Evolutionary conservation across 1,140 invertebrate genomes (phyloP).

Genomic region (Drosophila triauraria): DNA sequence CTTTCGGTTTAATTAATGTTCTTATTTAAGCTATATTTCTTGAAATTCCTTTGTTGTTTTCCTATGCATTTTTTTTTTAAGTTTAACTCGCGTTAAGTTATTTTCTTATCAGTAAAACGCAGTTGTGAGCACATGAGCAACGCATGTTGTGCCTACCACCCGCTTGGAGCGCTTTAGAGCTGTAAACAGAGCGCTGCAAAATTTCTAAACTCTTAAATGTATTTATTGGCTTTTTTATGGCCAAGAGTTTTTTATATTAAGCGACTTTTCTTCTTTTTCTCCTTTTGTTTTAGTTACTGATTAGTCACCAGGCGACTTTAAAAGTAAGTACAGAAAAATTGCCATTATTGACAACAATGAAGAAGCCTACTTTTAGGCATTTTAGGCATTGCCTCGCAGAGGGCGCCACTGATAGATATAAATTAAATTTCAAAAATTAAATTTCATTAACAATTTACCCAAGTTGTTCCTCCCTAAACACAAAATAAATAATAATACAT

Average conservation of each 20-base stretch:
- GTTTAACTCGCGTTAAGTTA: background rate
- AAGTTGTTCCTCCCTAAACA: background rate
- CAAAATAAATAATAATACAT: background rate
- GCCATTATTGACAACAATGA: background rate
- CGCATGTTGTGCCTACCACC: background rate
- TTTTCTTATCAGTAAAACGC: slow-evolving; percentile 15
- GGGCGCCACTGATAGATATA: slow-evolving; percentile 1
- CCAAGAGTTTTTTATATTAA: background rate
- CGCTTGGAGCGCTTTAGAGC: background rate
- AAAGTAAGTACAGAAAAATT: background rate
- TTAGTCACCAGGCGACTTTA: background rate
- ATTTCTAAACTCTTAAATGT: background rate
- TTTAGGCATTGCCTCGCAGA: slow-evolving; percentile 3
- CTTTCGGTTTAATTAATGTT: background rate
- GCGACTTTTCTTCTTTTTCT: fast-evolving
- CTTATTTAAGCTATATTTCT: background rate
- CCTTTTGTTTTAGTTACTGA: fast-evolving
- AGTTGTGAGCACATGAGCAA: background rate
- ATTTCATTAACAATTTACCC: background rate
- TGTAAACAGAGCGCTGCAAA: no score
- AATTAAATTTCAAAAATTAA: background rate
- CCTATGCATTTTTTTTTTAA: background rate
- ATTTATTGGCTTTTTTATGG: background rate
- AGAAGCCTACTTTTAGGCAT: slow-evolving; percentile 31
- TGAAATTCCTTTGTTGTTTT: slow-evolving; percentile 4